Conservation (phyloP, 2,888 invertebrate species). For the Lycocerus yunnanus region DNA sequence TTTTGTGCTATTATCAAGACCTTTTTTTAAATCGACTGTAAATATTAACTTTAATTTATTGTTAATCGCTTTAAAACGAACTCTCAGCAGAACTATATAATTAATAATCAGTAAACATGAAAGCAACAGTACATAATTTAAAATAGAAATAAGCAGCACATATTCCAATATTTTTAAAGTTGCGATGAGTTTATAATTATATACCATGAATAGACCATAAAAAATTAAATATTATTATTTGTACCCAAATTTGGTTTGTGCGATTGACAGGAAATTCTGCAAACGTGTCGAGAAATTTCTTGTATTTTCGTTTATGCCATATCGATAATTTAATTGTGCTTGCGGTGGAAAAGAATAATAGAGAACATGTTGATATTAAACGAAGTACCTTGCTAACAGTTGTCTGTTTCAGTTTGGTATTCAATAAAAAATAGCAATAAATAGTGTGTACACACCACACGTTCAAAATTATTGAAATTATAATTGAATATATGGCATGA, state of each 20-base stretch:
- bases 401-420: not conserved
- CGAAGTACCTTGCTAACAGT: not conserved
- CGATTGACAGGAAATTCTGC: not conserved
- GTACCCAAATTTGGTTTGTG: not conserved
- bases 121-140: not conserved
- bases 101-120: not conserved
- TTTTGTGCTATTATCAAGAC: not conserved
- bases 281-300: not conserved
- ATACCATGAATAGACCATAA: not conserved
- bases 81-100: not conserved
- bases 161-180: not conserved
- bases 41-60: not conserved
- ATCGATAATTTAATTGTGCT: not conserved
- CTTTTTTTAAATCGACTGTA: not conserved
- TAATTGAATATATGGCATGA: not conserved
- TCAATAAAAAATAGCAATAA: too few relatives aligned
- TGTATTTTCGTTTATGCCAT: not conserved
- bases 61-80: not conserved
- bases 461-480: not conserved
- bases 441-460: not conserved
- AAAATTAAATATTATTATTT: not conserved
- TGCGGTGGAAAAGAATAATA: not conserved
- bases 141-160: not conserved
- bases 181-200: not conserved
- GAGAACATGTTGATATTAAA: not conserved